phyloP scores from a whole-genome alignment of 2,797 vertebrate genomes.

The Merluccius polli region DNA sequence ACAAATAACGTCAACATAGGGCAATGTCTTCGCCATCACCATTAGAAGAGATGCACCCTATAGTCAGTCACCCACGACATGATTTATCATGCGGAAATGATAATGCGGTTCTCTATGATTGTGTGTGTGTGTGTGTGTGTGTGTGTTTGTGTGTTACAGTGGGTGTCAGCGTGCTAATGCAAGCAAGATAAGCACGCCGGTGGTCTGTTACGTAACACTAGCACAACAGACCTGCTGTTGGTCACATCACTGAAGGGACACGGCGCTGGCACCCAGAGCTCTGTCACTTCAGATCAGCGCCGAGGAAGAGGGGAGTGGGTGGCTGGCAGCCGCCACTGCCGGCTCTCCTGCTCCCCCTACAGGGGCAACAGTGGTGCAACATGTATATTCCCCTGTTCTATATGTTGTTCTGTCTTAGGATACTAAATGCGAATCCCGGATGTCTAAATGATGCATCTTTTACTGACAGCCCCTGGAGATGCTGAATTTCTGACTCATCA shows the following conservation, averaged over 20 bases:
- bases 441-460: background rate
- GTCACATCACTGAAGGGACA: constrained; percentile 38
- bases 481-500: background rate
- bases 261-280: constrained; percentile 55
- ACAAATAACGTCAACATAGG: background rate
- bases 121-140: background rate
- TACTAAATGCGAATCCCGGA: background rate
- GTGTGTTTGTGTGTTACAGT: background rate
- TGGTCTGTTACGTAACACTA: constrained; percentile 49
- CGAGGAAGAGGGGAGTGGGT: constrained; percentile 35
- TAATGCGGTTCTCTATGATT: constrained; percentile 6
- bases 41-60: background rate
- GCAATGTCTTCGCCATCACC: background rate
- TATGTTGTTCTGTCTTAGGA: background rate
- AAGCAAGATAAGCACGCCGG: constrained; percentile 12
- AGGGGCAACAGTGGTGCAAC: constrained; percentile 43
- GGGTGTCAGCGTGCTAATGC: background rate
- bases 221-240: constrained; percentile 32
- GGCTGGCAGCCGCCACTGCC: constrained; percentile 36
- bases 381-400: constrained; percentile 2
- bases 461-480: background rate
- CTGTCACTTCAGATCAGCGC: constrained; percentile 63
- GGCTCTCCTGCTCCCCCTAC: constrained; percentile 65
- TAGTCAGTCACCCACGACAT: constrained; percentile 4
- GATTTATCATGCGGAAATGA: background rate